Evolutionary conservation across 2,797 vertebrate genomes (phyloP).

Genomic region (Sebastes kiyomatsui): DNA sequence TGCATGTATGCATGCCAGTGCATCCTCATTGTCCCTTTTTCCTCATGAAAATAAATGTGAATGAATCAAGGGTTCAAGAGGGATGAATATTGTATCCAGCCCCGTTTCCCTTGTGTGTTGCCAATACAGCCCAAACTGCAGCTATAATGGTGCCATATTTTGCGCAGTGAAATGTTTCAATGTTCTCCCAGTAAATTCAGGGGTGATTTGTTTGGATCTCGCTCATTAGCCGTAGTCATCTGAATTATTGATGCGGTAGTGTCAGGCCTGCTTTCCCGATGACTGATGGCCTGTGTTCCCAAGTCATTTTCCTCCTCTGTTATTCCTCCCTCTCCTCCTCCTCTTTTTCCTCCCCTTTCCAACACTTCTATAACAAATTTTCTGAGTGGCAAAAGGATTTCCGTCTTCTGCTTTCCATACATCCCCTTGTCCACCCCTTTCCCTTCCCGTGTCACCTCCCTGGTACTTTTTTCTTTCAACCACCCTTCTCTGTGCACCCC

Average conservation of each 20-base stretch:
- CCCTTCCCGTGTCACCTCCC: not conserved
- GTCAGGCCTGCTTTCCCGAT: conserved; percentile 68
- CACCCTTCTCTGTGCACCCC: not conserved
- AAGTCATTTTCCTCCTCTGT: conserved; percentile 61
- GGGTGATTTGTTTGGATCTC: conserved; percentile 74
- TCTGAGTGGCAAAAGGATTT: conserved; percentile 45
- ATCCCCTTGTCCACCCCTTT: conserved; percentile 17
- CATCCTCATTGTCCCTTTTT: not conserved
- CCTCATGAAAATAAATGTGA: conserved; percentile 33
- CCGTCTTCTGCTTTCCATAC: not conserved
- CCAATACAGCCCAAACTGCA: conserved; percentile 41
- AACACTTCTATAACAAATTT: conserved; percentile 53
- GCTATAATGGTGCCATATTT: conserved; percentile 49
- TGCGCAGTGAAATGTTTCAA: conserved; percentile 53
- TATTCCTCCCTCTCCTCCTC: conserved; percentile 53
- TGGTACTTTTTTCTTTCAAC: not conserved
- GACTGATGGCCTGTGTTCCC: conserved; percentile 69
- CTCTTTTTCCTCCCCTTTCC: conserved; percentile 20
- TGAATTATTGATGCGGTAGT: conserved; percentile 77
- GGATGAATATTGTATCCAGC: conserved; percentile 38
- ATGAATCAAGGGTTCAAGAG: conserved; percentile 22
- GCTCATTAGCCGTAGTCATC: conserved; percentile 76
- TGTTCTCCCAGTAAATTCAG: conserved; percentile 64
- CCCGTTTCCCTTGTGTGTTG: conserved; percentile 5
- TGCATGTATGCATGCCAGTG: not conserved